phyloP scores from a whole-genome alignment of 2,113 vertebrate species.

The Thalassoma bifasciatum region DNA sequence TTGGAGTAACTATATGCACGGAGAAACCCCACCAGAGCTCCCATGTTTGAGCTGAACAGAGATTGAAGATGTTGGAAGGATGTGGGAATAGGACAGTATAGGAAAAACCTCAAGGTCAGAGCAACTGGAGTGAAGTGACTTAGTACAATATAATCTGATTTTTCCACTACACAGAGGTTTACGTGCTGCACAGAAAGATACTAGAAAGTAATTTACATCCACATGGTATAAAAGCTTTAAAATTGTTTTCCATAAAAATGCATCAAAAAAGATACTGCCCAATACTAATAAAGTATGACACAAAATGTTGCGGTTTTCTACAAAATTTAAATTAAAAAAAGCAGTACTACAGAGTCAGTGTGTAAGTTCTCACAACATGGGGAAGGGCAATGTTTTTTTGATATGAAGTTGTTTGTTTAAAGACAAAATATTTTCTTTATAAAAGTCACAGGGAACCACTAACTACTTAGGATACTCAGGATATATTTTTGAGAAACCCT shows the following conservation, averaged over 20 bases:
- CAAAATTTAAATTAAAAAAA: conserved; percentile 40
- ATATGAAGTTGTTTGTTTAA: conserved; percentile 23
- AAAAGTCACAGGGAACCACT: conserved; percentile 34
- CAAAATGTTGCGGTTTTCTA: conserved; percentile 39
- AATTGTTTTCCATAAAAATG: conserved; percentile 59
- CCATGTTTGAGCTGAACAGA: conserved; percentile 23
- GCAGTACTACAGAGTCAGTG: conserved; percentile 16
- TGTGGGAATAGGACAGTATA: conserved; percentile 22
- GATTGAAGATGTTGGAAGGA: conserved; percentile 36
- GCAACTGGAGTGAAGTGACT: conserved; percentile 2
- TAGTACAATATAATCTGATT: background rate
- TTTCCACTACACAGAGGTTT: conserved; percentile 3
- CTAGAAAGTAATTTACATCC: conserved; percentile 42
- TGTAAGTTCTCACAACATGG: conserved; percentile 22
- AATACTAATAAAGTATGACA: conserved; percentile 52
- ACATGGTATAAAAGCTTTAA: conserved; percentile 65
- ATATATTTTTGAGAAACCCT: background rate
- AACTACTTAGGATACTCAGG: conserved; percentile 7
- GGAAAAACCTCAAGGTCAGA: conserved; percentile 23
- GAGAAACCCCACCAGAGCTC: conserved; percentile 29
- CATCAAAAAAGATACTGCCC: conserved; percentile 34
- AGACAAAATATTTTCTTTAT: no score
- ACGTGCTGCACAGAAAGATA: conserved; percentile 13
- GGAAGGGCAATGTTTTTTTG: conserved; percentile 14
- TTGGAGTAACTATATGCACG: conserved; percentile 15